These are phyloP conservation scores for Centrocercus urophasianus DNA, from an alignment of 2,113 vertebrate species.

Conservation along the genomic window DNA sequence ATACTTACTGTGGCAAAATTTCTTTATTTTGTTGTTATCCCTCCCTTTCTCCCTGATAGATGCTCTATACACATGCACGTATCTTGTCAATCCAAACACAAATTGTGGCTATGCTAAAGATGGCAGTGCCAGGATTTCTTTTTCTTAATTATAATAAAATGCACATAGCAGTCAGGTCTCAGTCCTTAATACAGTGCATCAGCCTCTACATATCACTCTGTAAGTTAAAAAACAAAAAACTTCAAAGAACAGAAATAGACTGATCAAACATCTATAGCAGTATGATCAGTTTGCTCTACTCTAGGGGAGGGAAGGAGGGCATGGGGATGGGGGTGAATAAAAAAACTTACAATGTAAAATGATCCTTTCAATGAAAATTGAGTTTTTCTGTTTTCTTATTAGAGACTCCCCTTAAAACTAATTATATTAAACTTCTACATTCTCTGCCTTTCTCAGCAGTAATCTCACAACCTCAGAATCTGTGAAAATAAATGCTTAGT, in stretches of 20 bases:
- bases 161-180: background rate
- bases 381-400: constrained; percentile 60
- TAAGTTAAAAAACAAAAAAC: constrained; percentile 13
- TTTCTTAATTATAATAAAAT: background rate
- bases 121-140: background rate
- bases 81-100: background rate
- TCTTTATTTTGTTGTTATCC: constrained; percentile 21
- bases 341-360: constrained; percentile 30
- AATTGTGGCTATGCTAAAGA: background rate
- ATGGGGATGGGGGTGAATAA: background rate
- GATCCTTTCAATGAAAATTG: constrained; percentile 57
- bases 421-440: constrained; percentile 66
- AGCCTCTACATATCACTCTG: background rate
- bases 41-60: background rate
- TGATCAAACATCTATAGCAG: constrained; percentile 30
- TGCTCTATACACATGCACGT: background rate
- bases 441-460: constrained; percentile 62
- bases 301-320: too few species aligned
- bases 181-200: background rate
- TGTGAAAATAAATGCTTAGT: constrained; percentile 69
- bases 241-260: constrained; percentile 40
- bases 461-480: constrained; percentile 62
- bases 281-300: constrained; percentile 7
- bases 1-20: background rate
- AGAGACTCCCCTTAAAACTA: constrained; percentile 50